phyloP scores from a whole-genome alignment of 2,113 vertebrate species.

The Cyanistes caeruleus region DNA sequence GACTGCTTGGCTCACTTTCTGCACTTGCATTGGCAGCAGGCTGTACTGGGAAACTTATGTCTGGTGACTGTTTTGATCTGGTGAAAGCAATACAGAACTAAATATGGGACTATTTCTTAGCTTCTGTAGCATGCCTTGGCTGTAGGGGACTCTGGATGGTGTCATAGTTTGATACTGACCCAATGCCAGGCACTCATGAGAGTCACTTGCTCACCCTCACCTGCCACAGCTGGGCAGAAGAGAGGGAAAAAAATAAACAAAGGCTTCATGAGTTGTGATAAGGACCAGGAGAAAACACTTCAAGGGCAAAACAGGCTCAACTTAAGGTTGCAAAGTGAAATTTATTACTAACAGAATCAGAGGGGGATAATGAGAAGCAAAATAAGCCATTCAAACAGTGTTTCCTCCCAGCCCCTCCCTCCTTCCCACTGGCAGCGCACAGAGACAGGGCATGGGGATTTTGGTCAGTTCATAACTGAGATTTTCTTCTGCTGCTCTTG shows the following conservation, averaged over 20 bases:
- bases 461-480: not conserved
- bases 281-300: not conserved
- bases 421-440: not conserved
- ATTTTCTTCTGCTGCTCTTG: not conserved
- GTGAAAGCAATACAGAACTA: not conserved
- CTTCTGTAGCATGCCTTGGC: not conserved
- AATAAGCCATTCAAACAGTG: not conserved
- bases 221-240: not conserved
- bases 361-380: not conserved
- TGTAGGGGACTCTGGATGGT: not conserved
- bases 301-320: not conserved
- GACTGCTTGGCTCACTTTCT: not conserved
- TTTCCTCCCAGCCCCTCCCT: not conserved
- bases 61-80: not conserved
- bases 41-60: not conserved
- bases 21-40: rapidly evolving
- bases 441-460: not conserved
- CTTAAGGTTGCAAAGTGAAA: not conserved
- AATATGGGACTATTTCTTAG: not conserved
- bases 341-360: not conserved
- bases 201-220: not conserved
- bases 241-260: not conserved
- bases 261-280: not conserved
- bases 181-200: no score
- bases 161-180: not conserved